Conservation (phyloP, 2,888 invertebrate genomes). For the Pollenia amentaria region DNA sequence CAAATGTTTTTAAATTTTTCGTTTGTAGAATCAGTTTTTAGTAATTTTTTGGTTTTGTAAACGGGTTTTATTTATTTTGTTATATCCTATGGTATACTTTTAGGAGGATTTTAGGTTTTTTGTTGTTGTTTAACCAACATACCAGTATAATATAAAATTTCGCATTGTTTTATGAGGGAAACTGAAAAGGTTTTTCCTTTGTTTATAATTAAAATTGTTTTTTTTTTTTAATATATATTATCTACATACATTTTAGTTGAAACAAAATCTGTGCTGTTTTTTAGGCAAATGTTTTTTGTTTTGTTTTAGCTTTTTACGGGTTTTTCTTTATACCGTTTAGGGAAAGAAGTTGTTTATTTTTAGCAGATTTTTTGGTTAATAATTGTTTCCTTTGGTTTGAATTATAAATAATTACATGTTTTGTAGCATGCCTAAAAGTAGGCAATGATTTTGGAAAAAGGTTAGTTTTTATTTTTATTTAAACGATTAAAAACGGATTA, state of each 20-base stretch:
- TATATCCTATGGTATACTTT: conserved; percentile 39
- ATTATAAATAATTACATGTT: conserved; percentile 3
- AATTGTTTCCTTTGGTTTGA: conserved; percentile 27
- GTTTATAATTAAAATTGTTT: conserved; percentile 30
- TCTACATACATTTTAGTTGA: background rate
- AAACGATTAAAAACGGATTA: too few relatives aligned
- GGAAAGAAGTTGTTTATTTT: conserved; percentile 2
- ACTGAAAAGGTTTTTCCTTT: background rate
- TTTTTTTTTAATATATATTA: conserved; percentile 30
- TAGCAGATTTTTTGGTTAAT: background rate
- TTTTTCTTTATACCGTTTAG: background rate
- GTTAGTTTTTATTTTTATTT: background rate
- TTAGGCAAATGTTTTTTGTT: conserved; percentile 17
- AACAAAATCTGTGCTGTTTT: conserved; percentile 35
- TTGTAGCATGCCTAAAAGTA: background rate
- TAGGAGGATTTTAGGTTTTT: conserved; percentile 4
- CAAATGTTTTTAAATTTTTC: background rate
- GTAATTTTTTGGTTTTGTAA: background rate
- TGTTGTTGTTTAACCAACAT: conserved; percentile 1
- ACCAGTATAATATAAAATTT: conserved; percentile 25
- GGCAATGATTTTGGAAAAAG: background rate
- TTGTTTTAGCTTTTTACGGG: background rate
- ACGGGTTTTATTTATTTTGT: background rate
- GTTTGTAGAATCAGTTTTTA: background rate
- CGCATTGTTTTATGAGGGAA: background rate